phyloP scores from a whole-genome alignment of 2,113 vertebrate genomes.

The Harpagus bidentatus region DNA sequence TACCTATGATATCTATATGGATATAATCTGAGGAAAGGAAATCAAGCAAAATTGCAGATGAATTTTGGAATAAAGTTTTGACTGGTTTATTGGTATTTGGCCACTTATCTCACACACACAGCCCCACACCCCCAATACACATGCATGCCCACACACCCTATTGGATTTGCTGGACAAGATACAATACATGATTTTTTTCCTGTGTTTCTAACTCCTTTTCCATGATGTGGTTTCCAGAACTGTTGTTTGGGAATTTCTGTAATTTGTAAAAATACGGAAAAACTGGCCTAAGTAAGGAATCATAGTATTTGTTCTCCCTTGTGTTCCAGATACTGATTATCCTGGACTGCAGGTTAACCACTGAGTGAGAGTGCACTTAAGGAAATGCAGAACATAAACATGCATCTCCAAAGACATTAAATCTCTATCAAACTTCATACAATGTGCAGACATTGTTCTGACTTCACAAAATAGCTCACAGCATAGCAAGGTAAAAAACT shows the following conservation, averaged over 20 bases:
- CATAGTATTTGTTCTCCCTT: neutral
- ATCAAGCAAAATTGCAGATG: neutral
- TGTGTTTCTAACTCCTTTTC: neutral
- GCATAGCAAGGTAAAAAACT: neutral
- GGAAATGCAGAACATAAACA: neutral
- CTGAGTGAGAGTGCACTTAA: neutral
- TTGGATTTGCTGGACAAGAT: neutral
- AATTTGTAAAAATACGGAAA: neutral
- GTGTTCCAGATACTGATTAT: neutral
- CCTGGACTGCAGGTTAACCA: neutral
- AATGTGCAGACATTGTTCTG: neutral
- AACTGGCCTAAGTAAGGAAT: neutral
- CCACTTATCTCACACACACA: neutral
- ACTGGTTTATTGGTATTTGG: neutral
- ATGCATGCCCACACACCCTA: fast-evolving
- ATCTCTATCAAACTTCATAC: neutral
- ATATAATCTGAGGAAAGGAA: neutral
- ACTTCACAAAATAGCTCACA: neutral
- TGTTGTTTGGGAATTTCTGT: neutral
- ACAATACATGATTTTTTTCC: neutral
- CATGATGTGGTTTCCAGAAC: neutral
- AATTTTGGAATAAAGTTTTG: neutral
- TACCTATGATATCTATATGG: neutral
- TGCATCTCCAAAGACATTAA: neutral
- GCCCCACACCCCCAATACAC: fast-evolving